Evolutionary conservation across 2,888 invertebrate species (phyloP).

Genomic region (Acleris emargana): DNA sequence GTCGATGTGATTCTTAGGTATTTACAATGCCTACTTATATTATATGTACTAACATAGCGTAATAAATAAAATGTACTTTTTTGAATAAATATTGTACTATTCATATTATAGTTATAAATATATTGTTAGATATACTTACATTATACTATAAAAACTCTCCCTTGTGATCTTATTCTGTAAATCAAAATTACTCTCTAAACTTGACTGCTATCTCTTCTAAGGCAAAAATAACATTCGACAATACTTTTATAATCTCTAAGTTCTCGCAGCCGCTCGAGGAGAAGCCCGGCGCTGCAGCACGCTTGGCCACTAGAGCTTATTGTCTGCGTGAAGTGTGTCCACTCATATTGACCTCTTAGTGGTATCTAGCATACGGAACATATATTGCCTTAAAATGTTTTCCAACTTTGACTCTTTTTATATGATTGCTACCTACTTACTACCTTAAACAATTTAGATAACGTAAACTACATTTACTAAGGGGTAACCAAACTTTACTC

Average conservation of each 20-base stretch:
- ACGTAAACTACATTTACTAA: not conserved
- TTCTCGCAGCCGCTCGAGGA: slow-evolving; percentile 48
- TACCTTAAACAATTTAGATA: not conserved
- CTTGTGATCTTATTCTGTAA: slow-evolving; percentile 64
- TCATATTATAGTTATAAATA: slow-evolving; percentile 42
- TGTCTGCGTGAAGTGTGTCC: slow-evolving; percentile 19
- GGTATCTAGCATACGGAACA: slow-evolving; percentile 14
- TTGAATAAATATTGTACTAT: slow-evolving; percentile 37
- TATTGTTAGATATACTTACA: slow-evolving; percentile 44
- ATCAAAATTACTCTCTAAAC: slow-evolving; percentile 52
- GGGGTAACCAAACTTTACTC: too few species aligned
- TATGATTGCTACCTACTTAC: not conserved
- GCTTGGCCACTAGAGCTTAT: slow-evolving; percentile 39
- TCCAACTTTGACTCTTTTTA: not conserved
- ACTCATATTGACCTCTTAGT: slow-evolving; percentile 4
- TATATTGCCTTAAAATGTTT: slow-evolving; percentile 22
- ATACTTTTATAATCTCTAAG: slow-evolving; percentile 62
- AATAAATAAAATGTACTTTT: slow-evolving; percentile 39
- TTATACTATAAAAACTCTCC: slow-evolving; percentile 49
- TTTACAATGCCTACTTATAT: slow-evolving; percentile 40
- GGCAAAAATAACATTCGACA: slow-evolving; percentile 61
- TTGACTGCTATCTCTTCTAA: slow-evolving; percentile 61
- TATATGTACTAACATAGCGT: slow-evolving; percentile 38
- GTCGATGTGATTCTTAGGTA: slow-evolving; percentile 54
- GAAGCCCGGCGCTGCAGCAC: slow-evolving; percentile 5